Evolutionary conservation across 2,888 invertebrate genomes (phyloP).

Genomic region (Mythimna ferrago): DNA sequence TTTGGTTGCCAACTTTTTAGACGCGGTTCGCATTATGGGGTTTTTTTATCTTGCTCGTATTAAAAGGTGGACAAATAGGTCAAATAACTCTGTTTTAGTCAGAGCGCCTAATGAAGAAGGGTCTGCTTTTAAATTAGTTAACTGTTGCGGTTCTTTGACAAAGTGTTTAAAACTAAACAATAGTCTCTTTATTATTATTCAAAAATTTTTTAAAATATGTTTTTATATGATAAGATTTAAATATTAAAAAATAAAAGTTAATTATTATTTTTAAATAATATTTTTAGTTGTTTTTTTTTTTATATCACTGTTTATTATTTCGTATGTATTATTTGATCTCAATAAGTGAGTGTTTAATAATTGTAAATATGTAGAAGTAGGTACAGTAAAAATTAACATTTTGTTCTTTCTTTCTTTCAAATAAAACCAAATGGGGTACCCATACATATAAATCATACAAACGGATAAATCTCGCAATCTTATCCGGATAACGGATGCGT

Average conservation of each 20-base stretch:
- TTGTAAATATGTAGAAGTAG: no score
- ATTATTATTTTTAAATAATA: no score
- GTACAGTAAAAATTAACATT: not conserved
- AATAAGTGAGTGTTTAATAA: no score
- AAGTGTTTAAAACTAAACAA: no score
- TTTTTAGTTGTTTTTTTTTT: no score
- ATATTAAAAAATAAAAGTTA: no score
- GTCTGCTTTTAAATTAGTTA: not conserved
- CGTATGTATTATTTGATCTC: no score
- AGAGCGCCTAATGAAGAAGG: not conserved
- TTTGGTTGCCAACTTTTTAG: slow-evolving; percentile 47
- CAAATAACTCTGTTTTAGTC: slow-evolving; percentile 4
- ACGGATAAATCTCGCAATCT: not conserved
- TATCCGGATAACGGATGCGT: not conserved
- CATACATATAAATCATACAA: no score
- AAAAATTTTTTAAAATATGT: no score
- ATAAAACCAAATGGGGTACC: not conserved
- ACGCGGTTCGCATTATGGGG: not conserved
- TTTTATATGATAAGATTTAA: no score
- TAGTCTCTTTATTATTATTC: no score
- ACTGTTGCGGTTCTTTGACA: not conserved
- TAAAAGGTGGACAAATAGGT: not conserved
- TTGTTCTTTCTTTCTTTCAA: not conserved
- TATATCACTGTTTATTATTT: no score
- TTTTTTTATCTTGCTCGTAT: slow-evolving; percentile 13